Evolutionary conservation across 2,888 invertebrate species (phyloP).

Genomic region (Drosophila lutescens): DNA sequence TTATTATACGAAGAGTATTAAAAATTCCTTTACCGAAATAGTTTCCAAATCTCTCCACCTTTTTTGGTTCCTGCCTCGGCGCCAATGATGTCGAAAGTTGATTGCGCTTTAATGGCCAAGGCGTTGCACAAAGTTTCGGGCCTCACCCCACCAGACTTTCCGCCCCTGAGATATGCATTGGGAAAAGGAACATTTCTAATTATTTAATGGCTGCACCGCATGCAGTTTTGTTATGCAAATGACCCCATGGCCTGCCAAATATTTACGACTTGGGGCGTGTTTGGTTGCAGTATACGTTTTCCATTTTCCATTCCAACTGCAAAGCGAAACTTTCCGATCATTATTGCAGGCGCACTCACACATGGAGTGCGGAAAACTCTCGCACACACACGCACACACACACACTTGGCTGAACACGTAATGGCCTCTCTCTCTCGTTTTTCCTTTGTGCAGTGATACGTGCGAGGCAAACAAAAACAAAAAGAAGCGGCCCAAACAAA

Average conservation of each 20-base stretch:
- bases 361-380: constrained; percentile 32
- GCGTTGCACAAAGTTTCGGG: constrained; percentile 61
- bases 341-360: constrained; percentile 59
- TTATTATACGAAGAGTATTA: constrained; percentile 30
- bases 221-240: constrained; percentile 80
- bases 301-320: constrained; percentile 56
- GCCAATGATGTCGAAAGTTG: constrained; percentile 70
- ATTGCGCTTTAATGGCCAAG: constrained; percentile 76
- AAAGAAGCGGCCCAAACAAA: constrained; percentile 55
- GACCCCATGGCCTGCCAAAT: constrained; percentile 68
- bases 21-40: not conserved
- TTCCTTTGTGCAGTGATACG: constrained; percentile 77
- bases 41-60: not conserved
- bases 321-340: constrained; percentile 75
- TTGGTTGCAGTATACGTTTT: constrained; percentile 60
- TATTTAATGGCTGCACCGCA: constrained; percentile 76
- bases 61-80: constrained; percentile 39
- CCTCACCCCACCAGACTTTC: not conserved
- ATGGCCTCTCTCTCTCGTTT: constrained; percentile 53
- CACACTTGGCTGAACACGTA: constrained; percentile 74
- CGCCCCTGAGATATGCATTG: constrained; percentile 20
- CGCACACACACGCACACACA: constrained; percentile 40
- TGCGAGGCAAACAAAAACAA: constrained; percentile 57
- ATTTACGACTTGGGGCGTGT: constrained; percentile 66
- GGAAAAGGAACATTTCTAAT: constrained; percentile 69